Evolutionary conservation across 2,888 invertebrate genomes (phyloP), one percentile per base, ranked within the genome.

Genomic region (Lasioglossum vierecki): DNA sequence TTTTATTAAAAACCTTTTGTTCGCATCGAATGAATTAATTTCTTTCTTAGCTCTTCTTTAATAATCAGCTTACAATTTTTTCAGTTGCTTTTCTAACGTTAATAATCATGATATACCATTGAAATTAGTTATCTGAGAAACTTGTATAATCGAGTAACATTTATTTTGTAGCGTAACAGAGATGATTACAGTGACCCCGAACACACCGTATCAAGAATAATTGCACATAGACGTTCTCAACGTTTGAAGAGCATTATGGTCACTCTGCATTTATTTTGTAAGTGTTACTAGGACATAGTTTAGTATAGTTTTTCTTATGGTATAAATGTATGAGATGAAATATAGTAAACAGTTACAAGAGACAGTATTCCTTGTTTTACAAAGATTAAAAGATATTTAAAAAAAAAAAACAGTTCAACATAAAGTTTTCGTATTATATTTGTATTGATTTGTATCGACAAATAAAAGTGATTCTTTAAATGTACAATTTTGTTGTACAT

Each of bases 181-280:
- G 95, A 98, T 98, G 97, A 98, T 98, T 93, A 98, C 98, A 95
- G 98, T 98, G 77, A 98, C 97, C 94, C 98, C 98, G 63, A 96
- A 97, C 92, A 98, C 98, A 53, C 97, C 98, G 22, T 98, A 98
- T 95, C 97, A 97, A 66, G 88, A 81, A 75, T 83, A 84, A 80
- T 80, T 80, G 53, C 41, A 39, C 49, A 77, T 46, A 78, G 6
- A 30, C 53, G 15, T 77, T 22, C 57, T 71, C 35, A 77, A 78
- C 74, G 35, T 60, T 72, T 49, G 63, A 71, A 68, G 73, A 86
- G 76, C 73, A 83, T 84, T 84, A 49, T 26, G 57, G 76, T 63
- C 63, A 81, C 63, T 77, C 75, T 83, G 81, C 87, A 87, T 87
- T 87, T 87, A 77, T 76, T 87, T 86, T 77, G 87, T 87, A 86